Conservation (phyloP, 2,888 invertebrate genomes). For the Tinea semifulvella region DNA sequence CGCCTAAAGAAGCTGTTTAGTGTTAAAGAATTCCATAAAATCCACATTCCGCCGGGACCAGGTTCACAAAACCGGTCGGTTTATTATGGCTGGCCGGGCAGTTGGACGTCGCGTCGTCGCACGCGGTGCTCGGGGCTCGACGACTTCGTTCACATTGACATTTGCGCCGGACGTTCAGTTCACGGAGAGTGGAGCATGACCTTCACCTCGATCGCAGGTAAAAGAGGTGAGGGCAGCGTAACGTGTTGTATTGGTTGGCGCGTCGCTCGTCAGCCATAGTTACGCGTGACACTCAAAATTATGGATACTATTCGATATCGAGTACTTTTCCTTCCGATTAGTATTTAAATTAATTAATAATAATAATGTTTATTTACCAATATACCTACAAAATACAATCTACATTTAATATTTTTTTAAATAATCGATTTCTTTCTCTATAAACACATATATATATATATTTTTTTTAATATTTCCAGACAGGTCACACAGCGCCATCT, state of each 20-base stretch:
- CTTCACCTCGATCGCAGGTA: slow-evolving; percentile 60
- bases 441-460: too few relatives aligned
- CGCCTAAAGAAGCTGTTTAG: not conserved
- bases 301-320: too few relatives aligned
- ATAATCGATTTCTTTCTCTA: too few relatives aligned
- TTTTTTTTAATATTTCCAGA: too few relatives aligned
- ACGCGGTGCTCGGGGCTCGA: slow-evolving; percentile 1
- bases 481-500: too few relatives aligned
- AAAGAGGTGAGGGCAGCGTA: not conserved
- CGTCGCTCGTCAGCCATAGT: slow-evolving; percentile 9
- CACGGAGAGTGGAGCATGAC: slow-evolving; percentile 38
- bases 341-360: too few relatives aligned
- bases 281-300: slow-evolving; percentile 1
- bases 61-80: slow-evolving; percentile 11
- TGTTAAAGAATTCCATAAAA: not conserved
- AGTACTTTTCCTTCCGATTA: too few relatives aligned
- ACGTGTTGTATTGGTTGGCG: not conserved
- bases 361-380: too few relatives aligned
- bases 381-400: too few relatives aligned
- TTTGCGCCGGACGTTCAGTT: slow-evolving; percentile 28
- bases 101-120: not conserved
- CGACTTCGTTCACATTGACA: slow-evolving; percentile 36
- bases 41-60: slow-evolving; percentile 11
- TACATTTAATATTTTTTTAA: too few relatives aligned
- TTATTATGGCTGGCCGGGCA: slow-evolving; percentile 6